Evolutionary conservation across 2,797 vertebrate species (phyloP).

Genomic region (Lateolabrax maculatus): DNA sequence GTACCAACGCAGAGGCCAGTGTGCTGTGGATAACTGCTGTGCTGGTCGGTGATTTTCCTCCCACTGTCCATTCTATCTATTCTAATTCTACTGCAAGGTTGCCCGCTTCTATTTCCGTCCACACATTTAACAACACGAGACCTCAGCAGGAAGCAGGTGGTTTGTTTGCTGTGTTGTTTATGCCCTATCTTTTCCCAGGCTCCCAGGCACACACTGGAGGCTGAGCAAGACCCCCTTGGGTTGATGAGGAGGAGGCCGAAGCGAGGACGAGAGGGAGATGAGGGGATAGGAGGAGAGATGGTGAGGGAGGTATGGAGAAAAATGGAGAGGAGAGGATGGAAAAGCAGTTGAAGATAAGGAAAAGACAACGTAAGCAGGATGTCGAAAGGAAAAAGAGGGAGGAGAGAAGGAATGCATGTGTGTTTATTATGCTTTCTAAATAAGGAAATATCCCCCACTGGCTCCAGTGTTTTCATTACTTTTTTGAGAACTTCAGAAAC

Average conservation of each 20-base stretch:
- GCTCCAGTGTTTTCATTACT: conserved; percentile 46
- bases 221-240: conserved; percentile 45
- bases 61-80: conserved; percentile 45
- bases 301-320: background rate
- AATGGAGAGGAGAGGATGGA: conserved; percentile 5
- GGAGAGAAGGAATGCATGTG: conserved; percentile 57
- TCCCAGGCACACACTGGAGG: conserved; percentile 32
- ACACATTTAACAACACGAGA: conserved; percentile 72
- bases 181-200: conserved; percentile 76
- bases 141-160: conserved; percentile 84
- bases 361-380: no score
- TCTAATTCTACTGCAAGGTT: conserved; percentile 62
- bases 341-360: conserved; percentile 21
- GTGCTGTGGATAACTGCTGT: conserved; percentile 21
- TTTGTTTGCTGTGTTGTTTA: conserved; percentile 79
- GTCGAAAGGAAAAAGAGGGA: background rate
- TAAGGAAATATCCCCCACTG: conserved; percentile 53
- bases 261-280: conserved; percentile 30
- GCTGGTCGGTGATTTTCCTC: conserved; percentile 39
- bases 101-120: conserved; percentile 73
- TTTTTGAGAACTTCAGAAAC: conserved; percentile 43
- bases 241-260: conserved; percentile 35
- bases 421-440: conserved; percentile 74
- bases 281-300: conserved; percentile 13
- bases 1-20: background rate